phyloP scores from a whole-genome alignment of 2,888 invertebrate genomes.

The Drosophila flavopinicola region DNA sequence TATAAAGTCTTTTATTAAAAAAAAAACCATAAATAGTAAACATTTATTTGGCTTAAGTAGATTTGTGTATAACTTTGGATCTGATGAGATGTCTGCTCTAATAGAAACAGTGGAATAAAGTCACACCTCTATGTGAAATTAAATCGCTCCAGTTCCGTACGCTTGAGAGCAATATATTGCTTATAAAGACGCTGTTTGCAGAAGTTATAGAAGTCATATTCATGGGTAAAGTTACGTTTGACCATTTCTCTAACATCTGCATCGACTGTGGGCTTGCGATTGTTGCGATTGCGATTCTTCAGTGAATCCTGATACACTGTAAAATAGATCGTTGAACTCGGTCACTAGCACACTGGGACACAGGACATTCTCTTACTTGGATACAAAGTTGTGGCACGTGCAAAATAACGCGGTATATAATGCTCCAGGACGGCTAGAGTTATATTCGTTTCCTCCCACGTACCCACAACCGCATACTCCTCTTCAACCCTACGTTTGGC shows the following conservation, averaged over 20 bases:
- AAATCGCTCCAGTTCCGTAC: conserved; percentile 37
- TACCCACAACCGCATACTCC: conserved; percentile 94
- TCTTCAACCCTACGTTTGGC: conserved; percentile 93
- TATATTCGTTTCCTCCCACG: conserved; percentile 93
- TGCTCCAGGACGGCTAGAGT: conserved; percentile 92
- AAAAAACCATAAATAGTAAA: too few species aligned
- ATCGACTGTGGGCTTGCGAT: conserved; percentile 93
- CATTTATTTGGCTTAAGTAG: too few species aligned
- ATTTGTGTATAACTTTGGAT: conserved; percentile 21
- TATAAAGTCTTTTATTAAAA: too few species aligned
- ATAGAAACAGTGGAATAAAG: not conserved
- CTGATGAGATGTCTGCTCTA: conserved; percentile 2
- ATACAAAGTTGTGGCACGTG: conserved; percentile 90
- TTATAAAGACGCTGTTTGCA: conserved; percentile 92
- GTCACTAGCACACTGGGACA: not conserved
- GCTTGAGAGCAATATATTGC: conserved; percentile 85
- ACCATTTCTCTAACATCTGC: conserved; percentile 93
- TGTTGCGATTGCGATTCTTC: conserved; percentile 91
- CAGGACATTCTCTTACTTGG: conserved; percentile 87
- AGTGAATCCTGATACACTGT: conserved; percentile 72
- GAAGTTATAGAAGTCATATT: conserved; percentile 95
- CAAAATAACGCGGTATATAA: conserved; percentile 93
- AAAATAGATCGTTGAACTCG: conserved; percentile 29
- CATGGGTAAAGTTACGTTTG: conserved; percentile 93
- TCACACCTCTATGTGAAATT: not conserved